Base-by-base conservation (phyloP, 2,797 vertebrate species). In the Carduelis carduelis region DNA sequence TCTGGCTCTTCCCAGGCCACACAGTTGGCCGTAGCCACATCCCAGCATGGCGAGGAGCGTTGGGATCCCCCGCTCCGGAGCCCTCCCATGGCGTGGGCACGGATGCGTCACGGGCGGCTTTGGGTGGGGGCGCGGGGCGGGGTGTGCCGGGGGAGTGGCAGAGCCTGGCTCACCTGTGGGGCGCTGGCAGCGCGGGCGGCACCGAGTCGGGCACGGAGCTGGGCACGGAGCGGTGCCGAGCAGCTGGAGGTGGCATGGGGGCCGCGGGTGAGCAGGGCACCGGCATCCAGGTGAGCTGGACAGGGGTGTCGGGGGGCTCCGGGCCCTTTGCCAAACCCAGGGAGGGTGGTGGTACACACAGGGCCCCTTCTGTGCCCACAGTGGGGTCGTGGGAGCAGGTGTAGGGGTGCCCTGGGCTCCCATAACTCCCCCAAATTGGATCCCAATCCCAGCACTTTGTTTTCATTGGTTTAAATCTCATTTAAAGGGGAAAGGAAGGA, bases 1-100 rank as follows among this genome's bases (percentile, higher is more conserved):
- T 65, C 32, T 8, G 2, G 21, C 53, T n/a, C 32, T 78, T 47
- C 56, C 41, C 11, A 12, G 24, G 32, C 75, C 15, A 0, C 2
- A 0, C 0, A 0, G 19, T 30, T 9, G 64, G 50, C 52, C 0
- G 0, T 1, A 18, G 81, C 52, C 37, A 3, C 49, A 8, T 37
- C 28, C 49, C 0, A 2, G 21, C 24, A 0, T 5, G 7, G 3
- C 0, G 0, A 50, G 89, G 76, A 80, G 21, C 7, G 0, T 2
- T 3, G 55, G 39, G 77, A 83, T 44, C 37, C 82, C 82, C 57
- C 0, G 0, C 52, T 87, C 82, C 5, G 3, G 81, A 96, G 52
- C 22, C 85, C 76, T 89, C 12, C 66, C 53, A 23, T 39, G 0
- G 47, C 18, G 52, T 80, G 90, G 96, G 87, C 75, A 59, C 0